Evolutionary conservation across 2,888 invertebrate species (phyloP).

Genomic region (Trisateles emortualis): DNA sequence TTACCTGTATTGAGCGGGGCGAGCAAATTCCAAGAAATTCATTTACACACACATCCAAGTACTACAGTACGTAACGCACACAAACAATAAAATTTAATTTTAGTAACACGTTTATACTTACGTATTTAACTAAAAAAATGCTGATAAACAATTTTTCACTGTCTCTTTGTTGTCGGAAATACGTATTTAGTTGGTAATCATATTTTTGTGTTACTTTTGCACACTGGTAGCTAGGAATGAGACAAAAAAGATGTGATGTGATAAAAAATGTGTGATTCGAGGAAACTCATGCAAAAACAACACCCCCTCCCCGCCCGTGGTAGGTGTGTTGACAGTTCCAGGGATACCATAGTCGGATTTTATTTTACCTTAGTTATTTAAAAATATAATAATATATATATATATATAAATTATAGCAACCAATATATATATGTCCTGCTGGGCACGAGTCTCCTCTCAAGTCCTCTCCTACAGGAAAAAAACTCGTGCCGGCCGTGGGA

Average conservation of each 20-base stretch:
- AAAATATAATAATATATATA: neutral
- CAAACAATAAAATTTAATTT: constrained; percentile 69
- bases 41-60: constrained; percentile 62
- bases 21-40: constrained; percentile 77
- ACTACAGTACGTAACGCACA: constrained; percentile 46
- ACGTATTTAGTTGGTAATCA: constrained; percentile 28
- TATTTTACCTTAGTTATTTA: neutral
- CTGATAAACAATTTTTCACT: constrained; percentile 22
- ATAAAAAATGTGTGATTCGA: constrained; percentile 52
- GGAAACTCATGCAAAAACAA: constrained; percentile 59
- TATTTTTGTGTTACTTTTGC: constrained; percentile 30
- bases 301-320: constrained; percentile 27
- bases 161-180: constrained; percentile 36
- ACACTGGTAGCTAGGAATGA: constrained; percentile 40
- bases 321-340: constrained; percentile 44
- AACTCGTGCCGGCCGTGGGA: too few species aligned
- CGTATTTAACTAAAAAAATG: constrained; percentile 23
- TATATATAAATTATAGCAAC: neutral
- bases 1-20: constrained; percentile 54
- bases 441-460: too few species aligned
- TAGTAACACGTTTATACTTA: constrained; percentile 60
- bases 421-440: too few species aligned
- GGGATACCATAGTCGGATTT: constrained; percentile 34
- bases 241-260: constrained; percentile 42
- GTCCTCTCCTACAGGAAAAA: too few species aligned